Base-by-base conservation (phyloP, 2,113 vertebrate genomes). In the Alligator sinensis region DNA sequence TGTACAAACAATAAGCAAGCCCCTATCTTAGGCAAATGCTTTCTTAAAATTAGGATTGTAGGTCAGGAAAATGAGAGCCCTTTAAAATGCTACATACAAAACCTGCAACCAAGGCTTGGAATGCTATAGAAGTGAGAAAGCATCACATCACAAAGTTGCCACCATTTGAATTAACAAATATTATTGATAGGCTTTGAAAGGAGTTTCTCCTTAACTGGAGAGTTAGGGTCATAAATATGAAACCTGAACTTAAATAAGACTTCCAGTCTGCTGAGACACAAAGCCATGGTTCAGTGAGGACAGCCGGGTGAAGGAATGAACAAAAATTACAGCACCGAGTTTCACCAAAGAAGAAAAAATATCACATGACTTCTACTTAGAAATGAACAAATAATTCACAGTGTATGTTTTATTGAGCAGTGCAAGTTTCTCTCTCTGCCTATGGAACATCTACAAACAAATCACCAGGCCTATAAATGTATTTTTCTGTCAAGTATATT, bases 81-180 rank as follows among this genome's bases (percentile, higher is more conserved):
- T 30, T 25, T 34, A 88, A 76, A 47, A 25, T 66, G 24, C 68
- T 54, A 22, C 5, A 38, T 75, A 58, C 11, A 15, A 66, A 8
- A 24, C 24, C 4, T 1, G 1, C 21, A 59, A 18, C 60, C 1
- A 0, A 54, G 54, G 77, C 62, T 2, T n/a, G n/a, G 13, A n/a
- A 70, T 34, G 60, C 34, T 81, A 6, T 27, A 30, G 16, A 47
- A 47, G 47, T 47, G 47, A 47, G 47, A 47, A 75, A 92, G 47
- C 75, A 64, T 11, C 3, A 5, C 58, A 47, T 1, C 47, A 7
- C 66, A 2, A 1, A 5, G 25, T 5, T 84, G 75, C 62, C 59
- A 8, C 70, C 25, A 34, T 1, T 0, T 17, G n/a, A 30, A 16
- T 1, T 0, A 55, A 34, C 54, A 27, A 28, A 10, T 8, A 34